A percentile compares a stretch with the other conserved stretches of the same genome.
These are phyloP conservation scores for Mareca penelope DNA, from an alignment of 2,797 vertebrate species.

Conservation along the genomic window DNA sequence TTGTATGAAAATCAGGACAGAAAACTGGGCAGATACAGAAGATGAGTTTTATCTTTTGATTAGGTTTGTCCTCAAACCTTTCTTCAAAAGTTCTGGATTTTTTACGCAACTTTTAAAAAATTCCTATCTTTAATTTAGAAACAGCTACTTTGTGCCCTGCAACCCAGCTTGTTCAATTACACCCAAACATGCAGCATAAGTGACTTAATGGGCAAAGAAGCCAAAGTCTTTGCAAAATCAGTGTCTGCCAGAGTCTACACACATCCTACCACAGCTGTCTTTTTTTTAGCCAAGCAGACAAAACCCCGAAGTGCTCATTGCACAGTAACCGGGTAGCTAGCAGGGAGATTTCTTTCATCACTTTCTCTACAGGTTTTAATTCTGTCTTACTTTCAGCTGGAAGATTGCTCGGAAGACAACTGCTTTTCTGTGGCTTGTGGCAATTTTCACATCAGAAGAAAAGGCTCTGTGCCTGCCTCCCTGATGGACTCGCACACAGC, in stretches of 20 bases:
- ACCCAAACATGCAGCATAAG: background rate
- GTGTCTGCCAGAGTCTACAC: background rate
- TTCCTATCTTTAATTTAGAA: slow-evolving; percentile 21
- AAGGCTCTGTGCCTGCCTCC: background rate
- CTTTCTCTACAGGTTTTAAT: background rate
- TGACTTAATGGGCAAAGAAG: background rate
- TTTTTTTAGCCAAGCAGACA: background rate
- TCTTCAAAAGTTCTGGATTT: background rate
- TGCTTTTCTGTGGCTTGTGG: background rate
- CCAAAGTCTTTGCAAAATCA: slow-evolving; percentile 52
- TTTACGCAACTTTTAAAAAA: background rate
- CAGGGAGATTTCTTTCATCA: background rate
- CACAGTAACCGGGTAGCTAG: background rate
- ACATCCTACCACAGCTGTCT: background rate
- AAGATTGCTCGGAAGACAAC: background rate
- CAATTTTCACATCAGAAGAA: background rate
- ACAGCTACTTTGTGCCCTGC: slow-evolving; percentile 3
- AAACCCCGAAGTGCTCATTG: background rate
- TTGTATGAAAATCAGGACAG: background rate
- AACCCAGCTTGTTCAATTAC: slow-evolving; percentile 13
- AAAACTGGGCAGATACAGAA: background rate
- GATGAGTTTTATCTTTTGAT: background rate
- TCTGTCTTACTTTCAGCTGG: background rate
- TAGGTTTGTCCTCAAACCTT: background rate
- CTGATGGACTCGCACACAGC: background rate